Percentiles rank a stretch among this genome's conserved stretches.
phyloP scores from a whole-genome alignment of 2,113 vertebrate genomes.

The Coptodon rendalli region DNA sequence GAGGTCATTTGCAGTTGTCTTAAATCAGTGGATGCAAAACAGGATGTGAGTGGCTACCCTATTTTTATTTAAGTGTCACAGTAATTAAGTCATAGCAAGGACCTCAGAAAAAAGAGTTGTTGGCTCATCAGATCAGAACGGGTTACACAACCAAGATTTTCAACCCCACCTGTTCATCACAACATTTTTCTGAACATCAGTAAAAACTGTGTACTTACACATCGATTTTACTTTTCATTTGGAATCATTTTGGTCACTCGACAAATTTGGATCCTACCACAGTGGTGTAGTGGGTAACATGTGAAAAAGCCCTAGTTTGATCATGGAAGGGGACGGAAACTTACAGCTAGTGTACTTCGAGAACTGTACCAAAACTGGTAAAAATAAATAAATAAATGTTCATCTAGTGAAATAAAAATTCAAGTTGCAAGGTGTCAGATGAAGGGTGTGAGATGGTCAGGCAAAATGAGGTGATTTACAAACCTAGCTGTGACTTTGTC shows the following conservation, averaged over 20 bases:
- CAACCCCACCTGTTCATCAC: neutral
- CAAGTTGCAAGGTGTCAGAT: neutral
- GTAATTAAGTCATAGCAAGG: neutral
- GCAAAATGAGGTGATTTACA: neutral
- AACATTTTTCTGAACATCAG: neutral
- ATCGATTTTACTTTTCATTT: rapidly evolving
- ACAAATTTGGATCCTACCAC: neutral
- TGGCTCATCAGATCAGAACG: neutral
- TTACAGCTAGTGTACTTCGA: neutral
- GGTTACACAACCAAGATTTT: neutral
- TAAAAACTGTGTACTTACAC: neutral
- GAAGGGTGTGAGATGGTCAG: neutral
- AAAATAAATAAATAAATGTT: neutral
- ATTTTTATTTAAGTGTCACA: neutral
- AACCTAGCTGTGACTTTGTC: neutral
- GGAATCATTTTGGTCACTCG: neutral
- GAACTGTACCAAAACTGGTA: neutral
- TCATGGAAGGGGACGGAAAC: neutral
- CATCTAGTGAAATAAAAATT: neutral
- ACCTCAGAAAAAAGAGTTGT: neutral
- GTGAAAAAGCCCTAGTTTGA: neutral
- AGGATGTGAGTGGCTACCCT: neutral
- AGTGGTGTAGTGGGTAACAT: rapidly evolving
- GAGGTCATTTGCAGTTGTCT: neutral
- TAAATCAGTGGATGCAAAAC: neutral